Evolutionary conservation across 2,888 invertebrate genomes (phyloP), one percentile per base, ranked within the genome.

Genomic region (Cheilosia pagana): DNA sequence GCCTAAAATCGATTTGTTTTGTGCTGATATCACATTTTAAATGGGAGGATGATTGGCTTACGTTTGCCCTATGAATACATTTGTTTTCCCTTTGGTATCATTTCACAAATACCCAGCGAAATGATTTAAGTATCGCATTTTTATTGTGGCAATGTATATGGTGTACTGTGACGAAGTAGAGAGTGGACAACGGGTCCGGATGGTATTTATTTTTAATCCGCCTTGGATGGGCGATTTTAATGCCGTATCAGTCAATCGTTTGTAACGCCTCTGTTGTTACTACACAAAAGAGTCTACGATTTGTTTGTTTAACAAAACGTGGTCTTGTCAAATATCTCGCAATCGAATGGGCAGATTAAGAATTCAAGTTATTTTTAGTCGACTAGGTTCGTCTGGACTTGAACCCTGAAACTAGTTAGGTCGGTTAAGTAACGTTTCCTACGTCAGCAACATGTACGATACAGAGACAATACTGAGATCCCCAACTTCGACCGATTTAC

Each of bases 11-110:
- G 85, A 76, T 85, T 68, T 81, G 59, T 62, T 67, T 67, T 83
- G 23, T 70, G 77, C 67, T 75, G 77, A 81, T 79, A 68, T 79
- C 72, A 79, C 78, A 59, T 63, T 81, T 75, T 52, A 75, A 74
- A 59, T 70, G 65, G 53, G 57, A 39, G 70, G 76, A 50, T 74
- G 79, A 70, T 68, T 70, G 68, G 74, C 57, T 65, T 35, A 63
- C 23, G 35, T 3, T 28, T 16, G 63, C 63, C 57, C 74, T 68
- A 53, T 81, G 68, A 55, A 68, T 57, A 74, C n/a, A 62, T 43
- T 65, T 59, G 25, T 57, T 57, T 35, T 48, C 21, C 31, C 50
- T 12, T 25, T 78, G 55, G 60, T 55, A 62, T 75, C 62, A 60
- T 53, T 60, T 52, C 41, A 41, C 31, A 48, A 45, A 14, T 57